These are phyloP conservation scores for Leptinotarsa tumamoca DNA, from an alignment of 2,888 invertebrate species.

Conservation along the genomic window DNA sequence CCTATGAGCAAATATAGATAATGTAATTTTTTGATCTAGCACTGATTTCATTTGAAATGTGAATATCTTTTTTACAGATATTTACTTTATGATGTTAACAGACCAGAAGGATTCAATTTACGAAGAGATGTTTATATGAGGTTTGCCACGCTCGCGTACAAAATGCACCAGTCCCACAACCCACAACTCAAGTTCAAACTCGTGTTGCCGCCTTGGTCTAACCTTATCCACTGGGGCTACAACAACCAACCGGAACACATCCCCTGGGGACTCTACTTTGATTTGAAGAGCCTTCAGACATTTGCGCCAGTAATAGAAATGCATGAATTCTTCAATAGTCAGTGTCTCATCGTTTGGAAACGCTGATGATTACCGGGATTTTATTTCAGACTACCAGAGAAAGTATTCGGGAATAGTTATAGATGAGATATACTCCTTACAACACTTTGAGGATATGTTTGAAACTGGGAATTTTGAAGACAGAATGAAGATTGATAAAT, in stretches of 20 bases:
- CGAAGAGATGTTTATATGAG: conserved; percentile 96
- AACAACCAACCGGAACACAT: conserved; percentile 72
- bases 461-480: conserved; percentile 84
- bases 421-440: conserved; percentile 83
- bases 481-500: conserved; percentile 77
- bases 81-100: conserved; percentile 93
- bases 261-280: conserved; percentile 90
- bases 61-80: conserved; percentile 69
- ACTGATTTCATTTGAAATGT: no score
- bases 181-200: conserved; percentile 71
- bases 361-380: neutral
- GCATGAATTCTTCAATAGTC: conserved; percentile 80
- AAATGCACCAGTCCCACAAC: conserved; percentile 70
- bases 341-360: conserved; percentile 27
- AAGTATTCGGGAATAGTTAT: conserved; percentile 68
- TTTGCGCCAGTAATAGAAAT: conserved; percentile 91
- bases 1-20: no score
- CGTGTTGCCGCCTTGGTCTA: conserved; percentile 94
- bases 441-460: conserved; percentile 89
- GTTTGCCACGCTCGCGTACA: conserved; percentile 84
- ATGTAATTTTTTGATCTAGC: neutral
- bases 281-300: conserved; percentile 79
- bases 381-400: conserved; percentile 65
- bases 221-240: conserved; percentile 88
- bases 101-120: conserved; percentile 96